Evolutionary conservation across 2,797 vertebrate species (phyloP).

Genomic region (Pseudomugil tenellus): DNA sequence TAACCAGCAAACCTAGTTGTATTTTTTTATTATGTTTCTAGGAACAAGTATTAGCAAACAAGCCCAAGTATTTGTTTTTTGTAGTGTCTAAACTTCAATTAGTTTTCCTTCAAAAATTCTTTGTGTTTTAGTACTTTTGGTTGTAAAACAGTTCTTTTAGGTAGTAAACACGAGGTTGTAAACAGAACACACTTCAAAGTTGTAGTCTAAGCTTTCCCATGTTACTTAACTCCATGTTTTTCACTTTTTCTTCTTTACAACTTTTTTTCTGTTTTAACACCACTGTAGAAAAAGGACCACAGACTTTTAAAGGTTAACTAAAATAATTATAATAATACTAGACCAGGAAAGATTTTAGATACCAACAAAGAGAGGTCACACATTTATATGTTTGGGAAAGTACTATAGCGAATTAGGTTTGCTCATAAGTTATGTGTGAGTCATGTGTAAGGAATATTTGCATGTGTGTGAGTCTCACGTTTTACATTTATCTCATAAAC

Average conservation of each 20-base stretch:
- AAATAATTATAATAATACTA: not conserved
- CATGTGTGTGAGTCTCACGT: not conserved
- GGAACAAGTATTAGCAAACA: not conserved
- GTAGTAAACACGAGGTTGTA: not conserved
- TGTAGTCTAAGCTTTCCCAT: too few species aligned
- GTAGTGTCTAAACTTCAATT: not conserved
- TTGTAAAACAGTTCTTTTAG: too few species aligned
- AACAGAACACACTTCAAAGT: not conserved
- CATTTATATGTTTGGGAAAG: not conserved
- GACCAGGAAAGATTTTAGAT: not conserved
- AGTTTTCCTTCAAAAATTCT: too few species aligned
- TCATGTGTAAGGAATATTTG: slow-evolving; percentile 8
- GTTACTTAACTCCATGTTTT: not conserved
- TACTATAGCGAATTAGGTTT: not conserved
- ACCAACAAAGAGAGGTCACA: not conserved
- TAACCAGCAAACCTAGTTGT: not conserved
- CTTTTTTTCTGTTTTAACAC: not conserved
- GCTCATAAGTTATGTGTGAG: slow-evolving; percentile 11
- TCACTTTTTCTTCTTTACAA: not conserved
- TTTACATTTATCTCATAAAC: slow-evolving; percentile 10
- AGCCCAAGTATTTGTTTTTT: not conserved
- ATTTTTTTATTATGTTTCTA: not conserved
- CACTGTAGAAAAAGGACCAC: not conserved
- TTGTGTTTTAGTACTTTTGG: too few species aligned
- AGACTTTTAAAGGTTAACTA: slow-evolving; percentile 3